Conservation (phyloP, 2,113 vertebrate genomes). For the Mastomys natalensis region DNA sequence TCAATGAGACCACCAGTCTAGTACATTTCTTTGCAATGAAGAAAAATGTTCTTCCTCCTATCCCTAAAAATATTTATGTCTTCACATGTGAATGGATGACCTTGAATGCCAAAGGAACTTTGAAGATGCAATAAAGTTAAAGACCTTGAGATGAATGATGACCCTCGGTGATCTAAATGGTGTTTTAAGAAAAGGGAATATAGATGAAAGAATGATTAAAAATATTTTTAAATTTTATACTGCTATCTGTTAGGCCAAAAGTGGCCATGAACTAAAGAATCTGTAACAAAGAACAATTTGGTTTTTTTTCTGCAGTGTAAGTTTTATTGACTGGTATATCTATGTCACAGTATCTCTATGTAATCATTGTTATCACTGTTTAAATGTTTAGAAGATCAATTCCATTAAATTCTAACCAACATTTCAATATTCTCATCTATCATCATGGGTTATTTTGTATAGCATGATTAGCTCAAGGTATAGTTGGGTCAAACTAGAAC, state of each 20-base stretch:
- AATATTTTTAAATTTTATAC: neutral
- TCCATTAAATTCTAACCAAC: conserved; percentile 34
- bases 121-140: neutral
- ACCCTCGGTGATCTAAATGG: neutral
- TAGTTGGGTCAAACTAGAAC: conserved; percentile 7
- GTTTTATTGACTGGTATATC: neutral
- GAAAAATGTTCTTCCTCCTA: neutral
- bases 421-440: conserved; percentile 52
- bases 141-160: neutral
- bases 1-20: neutral
- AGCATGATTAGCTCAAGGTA: neutral
- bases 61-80: neutral
- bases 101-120: neutral
- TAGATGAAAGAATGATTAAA: too few species aligned
- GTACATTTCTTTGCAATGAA: neutral
- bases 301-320: neutral
- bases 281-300: neutral
- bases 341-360: neutral
- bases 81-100: neutral
- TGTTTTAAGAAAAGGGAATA: neutral
- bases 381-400: conserved; percentile 28
- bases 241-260: neutral
- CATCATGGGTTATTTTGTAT: neutral
- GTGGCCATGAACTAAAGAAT: neutral
- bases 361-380: conserved; percentile 46